Evolutionary conservation across 1,140 invertebrate species (phyloP), one percentile per base, ranked within the genome.

Genomic region (Whitmania pigra): DNA sequence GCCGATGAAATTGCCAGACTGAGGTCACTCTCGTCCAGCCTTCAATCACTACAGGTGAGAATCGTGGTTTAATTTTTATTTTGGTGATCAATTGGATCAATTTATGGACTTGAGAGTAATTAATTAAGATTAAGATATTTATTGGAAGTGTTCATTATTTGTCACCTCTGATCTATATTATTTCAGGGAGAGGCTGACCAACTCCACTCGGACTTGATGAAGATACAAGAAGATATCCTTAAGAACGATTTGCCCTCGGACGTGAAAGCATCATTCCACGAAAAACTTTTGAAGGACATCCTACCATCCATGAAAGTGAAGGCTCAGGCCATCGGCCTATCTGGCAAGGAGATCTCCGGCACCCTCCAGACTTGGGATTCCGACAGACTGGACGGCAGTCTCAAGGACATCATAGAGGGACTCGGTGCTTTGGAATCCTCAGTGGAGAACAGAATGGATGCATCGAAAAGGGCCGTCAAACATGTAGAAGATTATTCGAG

Each of bases 1-100:
- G 57, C 57, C 2, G 29, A n/a, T 13, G 57, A 63, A 63, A 63
- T 63, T 63, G 57, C 57, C 29, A 22, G 57, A 63, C 29, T 63
- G 57, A 63, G 29, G 29, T 63, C 57, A 13, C 29, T 63, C 9
- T 63, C 57, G 0, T 63, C 57, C 29, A 63, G 57, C 15, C 29
- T 63, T 22, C 57, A 63, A 63, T 63, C 57, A 25, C 29, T 63
- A 3, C 57, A 63, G 57, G 57, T 63, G 11, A 49, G 43, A 49
- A 15, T 49, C 43, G 5, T 49, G 2, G 11, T 17, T 49, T 17
- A 49, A 49, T 49, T 5, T 49, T 15, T 49, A 49, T 49, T 11
- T 49, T 49, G 15, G 13, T 49, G 15, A 11, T 49, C 9, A 49
- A 49, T 15, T 49, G 13, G 5, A 49, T 49, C 13, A 15, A 49